These are phyloP conservation scores for Orthonyx spaldingii DNA, from an alignment of 2,113 vertebrate species.

Conservation along the genomic window DNA sequence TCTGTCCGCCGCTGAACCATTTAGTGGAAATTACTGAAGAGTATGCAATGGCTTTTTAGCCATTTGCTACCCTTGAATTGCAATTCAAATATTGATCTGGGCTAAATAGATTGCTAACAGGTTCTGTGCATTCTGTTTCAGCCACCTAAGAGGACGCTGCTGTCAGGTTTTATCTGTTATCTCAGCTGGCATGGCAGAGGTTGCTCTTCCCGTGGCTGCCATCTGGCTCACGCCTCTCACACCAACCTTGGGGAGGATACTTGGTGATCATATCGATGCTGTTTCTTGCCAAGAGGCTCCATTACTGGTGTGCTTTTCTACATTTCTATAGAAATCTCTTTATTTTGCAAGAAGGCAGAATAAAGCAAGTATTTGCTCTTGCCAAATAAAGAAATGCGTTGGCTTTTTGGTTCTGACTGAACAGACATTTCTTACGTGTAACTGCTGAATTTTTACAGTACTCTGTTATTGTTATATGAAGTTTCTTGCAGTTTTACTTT, in stretches of 20 bases:
- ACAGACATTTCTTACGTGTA: neutral
- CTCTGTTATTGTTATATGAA: neutral
- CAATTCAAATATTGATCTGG: conserved; percentile 41
- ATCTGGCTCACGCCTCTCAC: conserved; percentile 38
- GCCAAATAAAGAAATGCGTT: neutral
- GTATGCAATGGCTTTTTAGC: conserved; percentile 6
- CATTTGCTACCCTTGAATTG: conserved; percentile 27
- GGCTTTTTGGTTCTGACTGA: neutral
- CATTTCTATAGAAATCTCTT: neutral
- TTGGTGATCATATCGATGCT: neutral
- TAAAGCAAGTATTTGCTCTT: neutral
- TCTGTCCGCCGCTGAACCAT: neutral
- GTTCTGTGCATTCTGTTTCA: conserved; percentile 37
- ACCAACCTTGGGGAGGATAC: conserved; percentile 16
- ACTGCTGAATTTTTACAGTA: neutral
- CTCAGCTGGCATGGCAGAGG: conserved; percentile 41
- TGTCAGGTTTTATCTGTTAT: conserved; percentile 55
- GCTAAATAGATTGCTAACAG: conserved; percentile 48
- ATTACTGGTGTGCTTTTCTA: neutral
- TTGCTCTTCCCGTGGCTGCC: conserved; percentile 36
- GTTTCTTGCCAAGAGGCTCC: neutral
- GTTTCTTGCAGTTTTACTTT: neutral
- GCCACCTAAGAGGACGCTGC: conserved; percentile 8
- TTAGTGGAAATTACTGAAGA: conserved; percentile 27
- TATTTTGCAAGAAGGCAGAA: neutral